Base-by-base conservation (phyloP, 2,113 vertebrate species). In the Rhea americana region DNA sequence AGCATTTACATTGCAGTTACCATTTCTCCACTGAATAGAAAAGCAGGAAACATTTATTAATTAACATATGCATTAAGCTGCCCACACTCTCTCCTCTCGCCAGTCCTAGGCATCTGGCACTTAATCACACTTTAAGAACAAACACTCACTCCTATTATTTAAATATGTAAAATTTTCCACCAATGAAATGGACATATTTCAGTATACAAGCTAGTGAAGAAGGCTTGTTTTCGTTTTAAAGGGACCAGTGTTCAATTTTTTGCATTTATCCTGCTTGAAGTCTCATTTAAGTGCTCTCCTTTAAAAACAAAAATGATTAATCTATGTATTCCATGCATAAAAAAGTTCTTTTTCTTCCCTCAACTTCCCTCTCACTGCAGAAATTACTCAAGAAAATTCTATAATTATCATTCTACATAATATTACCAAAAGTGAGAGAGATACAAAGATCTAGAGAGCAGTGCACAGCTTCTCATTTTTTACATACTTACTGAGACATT, bases 401-500 rank as follows among this genome's bases (percentile, higher is more conserved):
- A 0, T 15, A 32, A 75, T 15, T 79, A 37, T 7, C 53, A 71
- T 7, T 48, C 19, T 45, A 19, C 21, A 20, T 71, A 88, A 81
- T 35, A 58, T 7, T 75, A 56, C 2, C 41, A 75, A 28, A 79
- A 74, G 15, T 15, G 9, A 85, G 11, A 72, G 5, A 17, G 22
- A 51, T 19, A 3, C 21, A 78, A 83, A 78, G 4, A 24, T 8
- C 48, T 72, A 41, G 35, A 93, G 1, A 78, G 35, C 24, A 89
- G 22, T 2, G 7, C 1, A 5, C 0, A 4, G 8, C 5, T 62
- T 66, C 71, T 30, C 6, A 10, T 14, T 94, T 88, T 82, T 70
- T 9, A 81, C 13, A 89, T 83, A 96, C 97, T 97, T 96, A 97
- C 97, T 24, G 30, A 87, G 77, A 67, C 71, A 73, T 1, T 39